phyloP scores from a whole-genome alignment of 2,888 invertebrate genomes.

The Palloptera scutellata region DNA sequence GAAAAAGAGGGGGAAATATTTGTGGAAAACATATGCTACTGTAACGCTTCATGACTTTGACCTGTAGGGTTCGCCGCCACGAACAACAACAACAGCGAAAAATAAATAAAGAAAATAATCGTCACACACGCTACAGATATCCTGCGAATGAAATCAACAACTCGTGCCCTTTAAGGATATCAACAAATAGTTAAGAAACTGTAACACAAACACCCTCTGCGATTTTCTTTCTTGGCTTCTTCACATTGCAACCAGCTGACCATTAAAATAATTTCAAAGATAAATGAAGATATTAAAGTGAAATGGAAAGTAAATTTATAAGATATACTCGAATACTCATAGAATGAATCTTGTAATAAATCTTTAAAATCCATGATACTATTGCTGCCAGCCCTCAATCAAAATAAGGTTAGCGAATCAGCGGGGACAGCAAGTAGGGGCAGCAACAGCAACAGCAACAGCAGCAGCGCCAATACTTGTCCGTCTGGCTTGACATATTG shows the following conservation, averaged over 20 bases:
- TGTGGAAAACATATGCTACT: conserved; percentile 21
- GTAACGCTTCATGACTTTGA: conserved; percentile 7
- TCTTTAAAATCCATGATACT: conserved; percentile 32
- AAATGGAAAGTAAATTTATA: not conserved
- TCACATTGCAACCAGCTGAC: conserved; percentile 26
- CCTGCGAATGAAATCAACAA: conserved; percentile 1
- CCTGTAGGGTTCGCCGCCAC: too few relatives aligned
- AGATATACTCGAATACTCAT: not conserved
- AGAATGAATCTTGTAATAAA: conserved; percentile 28
- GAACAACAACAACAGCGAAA: too few relatives aligned
- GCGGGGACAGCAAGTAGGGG: not conserved
- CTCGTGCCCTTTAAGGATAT: conserved; percentile 11
- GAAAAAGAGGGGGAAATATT: not conserved
- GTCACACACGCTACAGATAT: not conserved
- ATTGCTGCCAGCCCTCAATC: conserved; percentile 6
- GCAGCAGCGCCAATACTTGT: conserved; percentile 3
- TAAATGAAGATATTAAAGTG: not conserved
- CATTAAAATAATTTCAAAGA: conserved; percentile 23
- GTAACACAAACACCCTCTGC: conserved; percentile 8
- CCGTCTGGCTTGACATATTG: conserved; percentile 19
- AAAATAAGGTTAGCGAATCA: conserved; percentile 14
- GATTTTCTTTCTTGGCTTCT: conserved; percentile 4
- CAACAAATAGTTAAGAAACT: not conserved
- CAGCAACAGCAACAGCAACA: conserved; percentile 9
- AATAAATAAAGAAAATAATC: too few relatives aligned